Percentiles rank a stretch among this genome's conserved stretches.
phyloP scores from a whole-genome alignment of 2,797 vertebrate species.

The Crocodylus rhombifer region DNA sequence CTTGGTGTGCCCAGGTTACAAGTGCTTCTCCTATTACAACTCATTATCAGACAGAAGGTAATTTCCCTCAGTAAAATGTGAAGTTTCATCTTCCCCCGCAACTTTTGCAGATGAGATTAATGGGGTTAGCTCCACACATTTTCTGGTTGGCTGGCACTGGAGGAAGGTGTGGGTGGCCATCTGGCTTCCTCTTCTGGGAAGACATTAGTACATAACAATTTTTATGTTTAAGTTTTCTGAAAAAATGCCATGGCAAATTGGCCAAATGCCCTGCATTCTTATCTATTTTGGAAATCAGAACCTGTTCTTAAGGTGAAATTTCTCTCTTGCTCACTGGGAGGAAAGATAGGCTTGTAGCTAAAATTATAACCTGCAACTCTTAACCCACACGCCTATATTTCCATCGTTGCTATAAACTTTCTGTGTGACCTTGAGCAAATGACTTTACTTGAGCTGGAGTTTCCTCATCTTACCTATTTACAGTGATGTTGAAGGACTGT shows the following conservation, averaged over 20 bases:
- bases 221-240: fast-evolving
- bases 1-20: fast-evolving
- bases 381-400: not conserved
- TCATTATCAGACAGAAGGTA: not conserved
- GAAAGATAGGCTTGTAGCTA: not conserved
- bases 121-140: not conserved
- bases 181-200: not conserved
- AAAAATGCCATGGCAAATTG: not conserved
- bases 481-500: no score
- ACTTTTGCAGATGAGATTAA: not conserved
- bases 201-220: not conserved
- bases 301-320: not conserved
- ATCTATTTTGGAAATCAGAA: not conserved
- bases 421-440: not conserved
- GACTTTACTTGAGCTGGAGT: not conserved
- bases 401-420: fast-evolving
- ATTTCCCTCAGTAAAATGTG: not conserved
- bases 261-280: not conserved
- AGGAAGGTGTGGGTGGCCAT: not conserved
- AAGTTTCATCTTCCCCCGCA: not conserved
- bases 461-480: no score
- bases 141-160: fast-evolving
- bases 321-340: not conserved
- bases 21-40: not conserved
- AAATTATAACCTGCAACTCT: not conserved